These are phyloP conservation scores for Dermolepida albohirtum DNA, from an alignment of 2,888 invertebrate genomes.

Conservation along the genomic window DNA sequence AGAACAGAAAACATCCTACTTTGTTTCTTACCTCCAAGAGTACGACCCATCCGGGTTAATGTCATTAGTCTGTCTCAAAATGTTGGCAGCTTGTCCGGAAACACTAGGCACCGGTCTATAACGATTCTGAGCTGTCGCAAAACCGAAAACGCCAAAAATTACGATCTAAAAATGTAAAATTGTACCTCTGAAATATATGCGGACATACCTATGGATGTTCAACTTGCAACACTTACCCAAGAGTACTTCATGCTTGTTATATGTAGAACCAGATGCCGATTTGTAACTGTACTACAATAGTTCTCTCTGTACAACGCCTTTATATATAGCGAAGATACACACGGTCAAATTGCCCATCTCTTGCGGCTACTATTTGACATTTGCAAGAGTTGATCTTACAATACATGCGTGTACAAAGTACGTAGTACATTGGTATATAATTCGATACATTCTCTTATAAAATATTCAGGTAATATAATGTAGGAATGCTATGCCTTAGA, in stretches of 20 bases:
- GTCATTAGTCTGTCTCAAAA: conserved; percentile 41
- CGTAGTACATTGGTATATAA: neutral
- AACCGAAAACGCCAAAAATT: conserved; percentile 16
- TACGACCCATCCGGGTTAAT: conserved; percentile 43
- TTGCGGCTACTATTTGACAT: conserved; percentile 20
- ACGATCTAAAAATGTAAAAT: conserved; percentile 34
- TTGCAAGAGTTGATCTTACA: conserved; percentile 2
- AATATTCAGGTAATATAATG: conserved; percentile 4
- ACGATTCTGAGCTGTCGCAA: conserved; percentile 27
- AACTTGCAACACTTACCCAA: conserved; percentile 32
- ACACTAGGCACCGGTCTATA: conserved; percentile 18
- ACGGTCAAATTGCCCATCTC: conserved; percentile 32
- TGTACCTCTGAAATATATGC: neutral
- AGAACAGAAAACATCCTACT: no score
- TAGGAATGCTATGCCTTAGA: conserved; percentile 30
- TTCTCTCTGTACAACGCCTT: conserved; percentile 5
- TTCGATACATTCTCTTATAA: conserved; percentile 6
- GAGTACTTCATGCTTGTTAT: conserved; percentile 34
- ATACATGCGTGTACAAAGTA: conserved; percentile 11
- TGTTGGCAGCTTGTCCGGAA: conserved; percentile 30
- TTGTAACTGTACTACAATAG: conserved; percentile 11
- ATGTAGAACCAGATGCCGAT: conserved; percentile 22
- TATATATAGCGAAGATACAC: conserved; percentile 27
- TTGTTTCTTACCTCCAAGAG: conserved; percentile 37
- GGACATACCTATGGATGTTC: neutral